Base-by-base conservation (phyloP, 2,888 invertebrate species). In the Ceratothoa steindachneri region DNA sequence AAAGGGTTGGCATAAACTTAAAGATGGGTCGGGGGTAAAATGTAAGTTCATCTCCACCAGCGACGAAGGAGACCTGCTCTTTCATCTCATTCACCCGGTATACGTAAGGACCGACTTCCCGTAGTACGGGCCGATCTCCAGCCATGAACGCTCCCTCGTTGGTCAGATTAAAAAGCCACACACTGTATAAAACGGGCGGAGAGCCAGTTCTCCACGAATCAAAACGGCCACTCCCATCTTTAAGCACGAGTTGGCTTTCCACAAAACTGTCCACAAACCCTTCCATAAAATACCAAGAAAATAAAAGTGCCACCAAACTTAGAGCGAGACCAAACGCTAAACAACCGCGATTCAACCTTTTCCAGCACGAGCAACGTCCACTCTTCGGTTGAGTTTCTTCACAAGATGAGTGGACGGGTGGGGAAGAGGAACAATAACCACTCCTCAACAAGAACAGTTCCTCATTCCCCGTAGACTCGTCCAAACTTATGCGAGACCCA, bases 51-150 rank as follows among this genome's bases (percentile, higher is more conserved):
- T 93, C 93, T n/a, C 71, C 72, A 82, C 93, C 91, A 82, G 93
- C 90, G n/a, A n/a, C n/a, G 82, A 93, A 93, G 81, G 89, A 88
- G 0, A 93, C 90, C 84, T 93, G 93, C 30, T 93, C 91, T 83
- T 93, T 93, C 84, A 93, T 24, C 52, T 79, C 79, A 24, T 27
- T 67, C 19, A 74, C 70, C 9, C 29, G 52, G 85, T 95, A 96
- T 0, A 93, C 91, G 83, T 92, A 94, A 0, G 94, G 94, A 0
- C 94, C 94, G 5, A 92, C 88, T 86, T 94, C 90, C 80, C 90
- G 85, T 1, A 94, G 87, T 71, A 87, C 87, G 19, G 94, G 84
- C 82, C 90, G 91, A 4, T 88, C 89, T 0, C 85, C 83, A 0
- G 88, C 86, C 83, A 82, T 77, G n/a, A 84, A 81, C 60, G 84